Base-by-base conservation (phyloP, 2,888 invertebrate species). In the Dasysyrphus tricinctus region DNA sequence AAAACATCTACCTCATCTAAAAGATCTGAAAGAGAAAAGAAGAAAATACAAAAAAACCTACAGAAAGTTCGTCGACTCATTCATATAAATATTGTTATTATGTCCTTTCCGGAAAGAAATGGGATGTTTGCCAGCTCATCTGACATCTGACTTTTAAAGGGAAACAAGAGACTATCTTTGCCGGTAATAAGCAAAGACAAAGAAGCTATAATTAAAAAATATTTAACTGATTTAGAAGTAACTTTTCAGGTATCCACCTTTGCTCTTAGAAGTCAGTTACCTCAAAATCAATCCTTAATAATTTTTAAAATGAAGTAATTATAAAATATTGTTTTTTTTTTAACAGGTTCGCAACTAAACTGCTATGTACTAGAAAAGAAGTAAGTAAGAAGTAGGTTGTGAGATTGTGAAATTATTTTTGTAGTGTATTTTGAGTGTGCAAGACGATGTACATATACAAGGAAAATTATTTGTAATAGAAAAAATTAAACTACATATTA, bases 51-150 rank as follows among this genome's bases (percentile, higher is more conserved):
- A 34, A 51, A 34, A 75, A 54, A 70, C 34, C 19, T 72, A 70
- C 51, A 44, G 74, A 72, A 84, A 76, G 84, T 84, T 84, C 84
- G 65, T 72, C 80, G 84, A 72, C 84, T 72, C 37, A 65, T 72
- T 80, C 76, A 57, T 65, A 69, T 67, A 74, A 49, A 76, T 72
- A 34, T 29, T 65, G 19, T 34, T 47, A 47, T 65, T 11, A 57
- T 72, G 51, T 37, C 5, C 32, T 49, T 47, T 14, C 51, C 14
- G 19, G 16, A 32, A 61, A 8, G n/a, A 44, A 49, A 65, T 65
- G 65, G 75, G 76, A 70, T 73, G 11, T 24, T 42, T 83, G 83
- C 83, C 83, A 83, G 74, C 49, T 74, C 56, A 67, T 79, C 63
- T 57, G 79, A 51, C 39, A 61, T 49, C 6, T 6, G 73, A 67